Conservation (phyloP, 2,113 vertebrate genomes). For the Chionomys nivalis region DNA sequence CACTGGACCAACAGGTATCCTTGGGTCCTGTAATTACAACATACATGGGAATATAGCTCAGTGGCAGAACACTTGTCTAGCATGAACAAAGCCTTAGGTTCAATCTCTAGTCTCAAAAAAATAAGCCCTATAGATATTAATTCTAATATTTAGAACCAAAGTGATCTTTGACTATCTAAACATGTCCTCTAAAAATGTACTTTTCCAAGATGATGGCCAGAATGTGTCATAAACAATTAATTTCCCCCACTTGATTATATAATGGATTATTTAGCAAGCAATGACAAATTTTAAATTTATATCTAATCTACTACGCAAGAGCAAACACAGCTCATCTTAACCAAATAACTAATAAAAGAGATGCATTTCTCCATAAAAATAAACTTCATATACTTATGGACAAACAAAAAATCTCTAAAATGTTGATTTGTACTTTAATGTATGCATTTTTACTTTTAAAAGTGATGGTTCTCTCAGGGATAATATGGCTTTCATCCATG, state of each 20-base stretch:
- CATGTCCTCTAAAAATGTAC: not conserved
- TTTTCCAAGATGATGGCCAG: slow-evolving; percentile 10
- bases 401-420: slow-evolving; percentile 40
- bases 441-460: slow-evolving; percentile 54
- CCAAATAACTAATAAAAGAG: not conserved
- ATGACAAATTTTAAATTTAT: slow-evolving; percentile 27
- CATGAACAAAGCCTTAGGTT: not conserved
- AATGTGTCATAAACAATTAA: slow-evolving; percentile 9
- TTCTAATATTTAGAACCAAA: not conserved
- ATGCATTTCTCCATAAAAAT: not conserved
- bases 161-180: not conserved
- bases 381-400: not conserved
- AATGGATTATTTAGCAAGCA: slow-evolving; percentile 17
- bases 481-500: slow-evolving; percentile 56
- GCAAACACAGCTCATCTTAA: slow-evolving; percentile 3
- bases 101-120: not conserved
- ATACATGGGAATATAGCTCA: not conserved
- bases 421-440: slow-evolving; percentile 49
- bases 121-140: not conserved
- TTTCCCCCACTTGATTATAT: not conserved
- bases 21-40: slow-evolving; percentile 20
- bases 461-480: not conserved
- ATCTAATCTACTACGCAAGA: not conserved
- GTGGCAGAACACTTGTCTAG: not conserved
- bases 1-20: slow-evolving; percentile 42